These are phyloP conservation scores for Falco biarmicus DNA, from an alignment of 2,797 vertebrate species.

Conservation along the genomic window DNA sequence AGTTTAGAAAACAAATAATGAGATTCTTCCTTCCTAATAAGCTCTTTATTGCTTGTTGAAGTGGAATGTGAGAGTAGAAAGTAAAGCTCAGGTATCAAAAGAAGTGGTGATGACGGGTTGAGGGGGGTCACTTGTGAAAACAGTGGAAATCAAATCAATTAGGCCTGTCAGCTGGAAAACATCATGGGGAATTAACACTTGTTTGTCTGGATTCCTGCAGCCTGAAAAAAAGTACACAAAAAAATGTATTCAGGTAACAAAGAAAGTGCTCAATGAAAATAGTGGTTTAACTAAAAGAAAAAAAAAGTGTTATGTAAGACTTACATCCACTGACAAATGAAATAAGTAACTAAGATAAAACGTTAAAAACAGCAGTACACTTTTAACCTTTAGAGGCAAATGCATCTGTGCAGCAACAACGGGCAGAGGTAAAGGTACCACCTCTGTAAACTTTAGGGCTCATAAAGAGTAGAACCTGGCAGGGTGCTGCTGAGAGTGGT, in stretches of 20 bases:
- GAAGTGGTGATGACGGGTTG: slow-evolving; percentile 51
- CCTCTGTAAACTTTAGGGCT: background rate
- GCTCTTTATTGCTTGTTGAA: slow-evolving; percentile 66
- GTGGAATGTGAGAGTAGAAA: slow-evolving; percentile 65
- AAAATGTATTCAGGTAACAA: slow-evolving; percentile 37
- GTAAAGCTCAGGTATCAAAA: slow-evolving; percentile 66
- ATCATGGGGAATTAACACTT: slow-evolving; percentile 63
- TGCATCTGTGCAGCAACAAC: background rate
- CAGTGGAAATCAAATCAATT: slow-evolving; percentile 74
- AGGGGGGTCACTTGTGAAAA: slow-evolving; percentile 70
- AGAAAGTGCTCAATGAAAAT: slow-evolving; percentile 36
- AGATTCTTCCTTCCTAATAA: slow-evolving; percentile 57
- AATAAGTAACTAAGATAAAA: background rate
- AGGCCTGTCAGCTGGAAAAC: slow-evolving; percentile 72
- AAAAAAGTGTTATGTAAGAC: background rate
- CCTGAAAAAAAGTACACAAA: slow-evolving; percentile 24
- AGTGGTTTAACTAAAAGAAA: background rate
- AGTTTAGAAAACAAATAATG: slow-evolving; percentile 51
- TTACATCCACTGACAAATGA: background rate
- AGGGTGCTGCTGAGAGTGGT: background rate
- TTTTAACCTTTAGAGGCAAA: background rate
- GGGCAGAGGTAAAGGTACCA: background rate
- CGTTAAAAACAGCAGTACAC: background rate
- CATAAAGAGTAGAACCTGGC: background rate
- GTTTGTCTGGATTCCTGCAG: slow-evolving; percentile 63